Evolutionary conservation across 2,888 invertebrate species (phyloP).

Genomic region (Schizaphis graminum): DNA sequence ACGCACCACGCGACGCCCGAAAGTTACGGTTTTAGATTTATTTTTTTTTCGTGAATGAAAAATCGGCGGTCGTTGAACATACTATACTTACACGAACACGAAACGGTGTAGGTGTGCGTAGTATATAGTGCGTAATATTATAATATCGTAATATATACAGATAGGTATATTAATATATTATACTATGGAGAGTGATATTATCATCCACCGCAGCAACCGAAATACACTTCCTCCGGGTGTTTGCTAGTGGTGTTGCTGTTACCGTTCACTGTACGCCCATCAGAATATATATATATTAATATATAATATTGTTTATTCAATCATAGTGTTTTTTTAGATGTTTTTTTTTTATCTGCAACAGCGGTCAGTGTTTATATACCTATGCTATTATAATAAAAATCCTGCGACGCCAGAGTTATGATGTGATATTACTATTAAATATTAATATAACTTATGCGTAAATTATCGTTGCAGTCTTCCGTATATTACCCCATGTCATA

Average conservation of each 20-base stretch:
- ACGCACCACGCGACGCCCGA: background rate
- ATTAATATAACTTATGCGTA: background rate
- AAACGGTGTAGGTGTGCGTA: background rate
- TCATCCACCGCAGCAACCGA: background rate
- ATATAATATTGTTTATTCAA: background rate
- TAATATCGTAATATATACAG: background rate
- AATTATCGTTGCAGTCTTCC: background rate
- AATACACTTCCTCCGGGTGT: background rate
- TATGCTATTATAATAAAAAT: background rate
- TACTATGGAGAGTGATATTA: background rate
- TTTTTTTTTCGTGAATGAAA: constrained; percentile 50
- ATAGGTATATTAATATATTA: background rate
- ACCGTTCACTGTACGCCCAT: background rate
- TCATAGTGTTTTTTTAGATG: background rate
- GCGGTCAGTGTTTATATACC: background rate
- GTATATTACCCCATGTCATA: background rate
- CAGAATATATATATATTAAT: background rate
- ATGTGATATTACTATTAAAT: background rate
- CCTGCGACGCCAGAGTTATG: background rate
- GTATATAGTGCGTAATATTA: background rate
- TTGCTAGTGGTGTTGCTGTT: background rate
- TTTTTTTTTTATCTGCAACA: background rate
- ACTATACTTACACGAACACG: background rate
- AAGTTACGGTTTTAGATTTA: constrained; percentile 45
- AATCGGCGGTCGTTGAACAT: constrained; percentile 50